Conservation (phyloP, 2,113 vertebrate genomes). For the Prunella fulvescens region DNA sequence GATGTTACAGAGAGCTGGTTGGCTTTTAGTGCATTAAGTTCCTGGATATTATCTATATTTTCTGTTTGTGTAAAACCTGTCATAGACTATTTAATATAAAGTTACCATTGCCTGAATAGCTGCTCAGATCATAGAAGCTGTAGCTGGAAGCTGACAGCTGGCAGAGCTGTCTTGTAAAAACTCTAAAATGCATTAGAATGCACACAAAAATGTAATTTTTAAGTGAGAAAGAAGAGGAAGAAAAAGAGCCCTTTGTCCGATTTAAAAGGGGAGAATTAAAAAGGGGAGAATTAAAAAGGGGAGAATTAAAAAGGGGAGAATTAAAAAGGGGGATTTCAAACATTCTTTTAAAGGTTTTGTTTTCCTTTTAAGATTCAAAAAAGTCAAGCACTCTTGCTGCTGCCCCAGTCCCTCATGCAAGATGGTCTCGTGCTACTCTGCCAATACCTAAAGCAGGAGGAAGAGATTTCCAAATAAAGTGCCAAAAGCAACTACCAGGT, state of each 20-base stretch:
- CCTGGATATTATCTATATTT: not conserved
- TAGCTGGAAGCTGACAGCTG: not conserved
- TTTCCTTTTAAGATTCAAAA: not conserved
- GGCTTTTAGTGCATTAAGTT: not conserved
- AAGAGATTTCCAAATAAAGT: not conserved
- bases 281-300: not conserved
- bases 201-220: not conserved
- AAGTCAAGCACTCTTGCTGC: not conserved
- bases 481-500: not conserved
- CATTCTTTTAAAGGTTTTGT: not conserved
- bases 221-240: not conserved
- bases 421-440: not conserved
- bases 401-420: not conserved
- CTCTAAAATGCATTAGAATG: not conserved
- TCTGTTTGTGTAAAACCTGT: slow-evolving; percentile 16
- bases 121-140: not conserved
- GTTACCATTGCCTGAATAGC: not conserved
- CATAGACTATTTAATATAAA: not conserved
- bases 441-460: not conserved
- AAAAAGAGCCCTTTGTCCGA: not conserved
- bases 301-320: not conserved
- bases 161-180: not conserved
- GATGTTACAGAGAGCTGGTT: not conserved
- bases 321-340: not conserved
- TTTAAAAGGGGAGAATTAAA: not conserved